Percentiles rank a stretch among this genome's conserved stretches.
phyloP scores from a whole-genome alignment of 1,140 invertebrate genomes.

The Delia radicum region DNA sequence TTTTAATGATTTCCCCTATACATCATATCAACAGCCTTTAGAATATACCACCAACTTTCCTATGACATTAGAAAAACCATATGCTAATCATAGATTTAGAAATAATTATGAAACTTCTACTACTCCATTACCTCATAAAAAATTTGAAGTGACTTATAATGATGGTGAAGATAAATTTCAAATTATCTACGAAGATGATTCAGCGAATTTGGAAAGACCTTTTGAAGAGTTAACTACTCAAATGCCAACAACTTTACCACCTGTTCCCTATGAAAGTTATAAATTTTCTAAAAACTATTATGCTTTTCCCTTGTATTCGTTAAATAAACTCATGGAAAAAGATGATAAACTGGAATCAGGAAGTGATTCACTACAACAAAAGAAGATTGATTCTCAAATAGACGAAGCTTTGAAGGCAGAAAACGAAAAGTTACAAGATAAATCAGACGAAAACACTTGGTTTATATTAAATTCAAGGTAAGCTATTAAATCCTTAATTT shows the following conservation, averaged over 20 bases:
- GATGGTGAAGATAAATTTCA: slow-evolving; percentile 20
- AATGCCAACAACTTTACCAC: neutral
- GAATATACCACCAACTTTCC: slow-evolving; percentile 6
- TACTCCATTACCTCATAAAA: neutral
- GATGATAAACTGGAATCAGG: neutral
- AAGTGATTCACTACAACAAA: neutral
- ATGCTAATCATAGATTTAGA: slow-evolving; percentile 7
- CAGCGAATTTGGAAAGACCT: slow-evolving; percentile 29
- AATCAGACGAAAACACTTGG: slow-evolving; percentile 37
- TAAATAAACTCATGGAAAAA: slow-evolving; percentile 41
- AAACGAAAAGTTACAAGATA: neutral
- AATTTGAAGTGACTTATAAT: slow-evolving; percentile 24
- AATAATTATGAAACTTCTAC: neutral
- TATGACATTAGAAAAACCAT: neutral
- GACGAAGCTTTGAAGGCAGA: neutral
- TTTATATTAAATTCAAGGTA: slow-evolving; percentile 49
- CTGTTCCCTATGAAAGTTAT: slow-evolving; percentile 36
- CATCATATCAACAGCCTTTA: neutral
- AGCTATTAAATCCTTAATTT: too few relatives aligned
- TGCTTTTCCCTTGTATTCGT: slow-evolving; percentile 45
- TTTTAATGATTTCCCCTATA: slow-evolving; percentile 16
- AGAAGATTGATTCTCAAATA: neutral
- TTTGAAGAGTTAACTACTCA: neutral
- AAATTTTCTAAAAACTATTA: slow-evolving; percentile 39
- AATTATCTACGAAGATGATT: slow-evolving; percentile 45